Percentiles rank a stretch among this genome's conserved stretches.
Conservation (phyloP, 1,140 invertebrate species). For the Akabosia matsudoensis region DNA sequence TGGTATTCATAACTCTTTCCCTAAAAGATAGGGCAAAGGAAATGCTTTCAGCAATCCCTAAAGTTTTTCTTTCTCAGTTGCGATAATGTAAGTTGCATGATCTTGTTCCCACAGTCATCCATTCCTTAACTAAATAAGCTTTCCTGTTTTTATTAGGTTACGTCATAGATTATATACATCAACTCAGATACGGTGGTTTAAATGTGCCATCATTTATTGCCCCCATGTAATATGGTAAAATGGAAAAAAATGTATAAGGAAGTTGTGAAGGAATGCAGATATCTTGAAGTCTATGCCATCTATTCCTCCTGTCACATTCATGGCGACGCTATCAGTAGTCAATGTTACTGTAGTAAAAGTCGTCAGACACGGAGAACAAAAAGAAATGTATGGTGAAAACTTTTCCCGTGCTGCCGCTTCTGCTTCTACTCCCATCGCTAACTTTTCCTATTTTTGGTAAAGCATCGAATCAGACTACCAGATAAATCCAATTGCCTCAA, state of each 20-base stretch:
- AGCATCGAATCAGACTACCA: neutral
- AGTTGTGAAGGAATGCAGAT: too few species aligned
- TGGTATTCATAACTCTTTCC: neutral
- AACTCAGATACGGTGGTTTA: neutral
- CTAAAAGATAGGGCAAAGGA: neutral
- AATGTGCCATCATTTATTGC: neutral
- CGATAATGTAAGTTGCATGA: neutral
- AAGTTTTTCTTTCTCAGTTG: neutral
- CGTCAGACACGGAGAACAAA: neutral
- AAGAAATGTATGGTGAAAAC: neutral
- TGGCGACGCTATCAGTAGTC: neutral
- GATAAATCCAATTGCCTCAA: neutral
- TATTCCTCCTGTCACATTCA: neutral
- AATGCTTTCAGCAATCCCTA: neutral
- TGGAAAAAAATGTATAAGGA: too few species aligned
- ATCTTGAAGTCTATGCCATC: too few species aligned
- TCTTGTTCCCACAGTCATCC: neutral
- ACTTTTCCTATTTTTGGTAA: neutral
- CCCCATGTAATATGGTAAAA: too few species aligned
- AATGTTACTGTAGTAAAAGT: neutral
- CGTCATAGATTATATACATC: neutral
- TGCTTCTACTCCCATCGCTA: neutral
- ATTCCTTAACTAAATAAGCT: neutral
- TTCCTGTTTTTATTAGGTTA: neutral
- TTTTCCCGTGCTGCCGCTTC: neutral